Base-by-base conservation (phyloP, 2,797 vertebrate species). In the Molossus molossus region DNA sequence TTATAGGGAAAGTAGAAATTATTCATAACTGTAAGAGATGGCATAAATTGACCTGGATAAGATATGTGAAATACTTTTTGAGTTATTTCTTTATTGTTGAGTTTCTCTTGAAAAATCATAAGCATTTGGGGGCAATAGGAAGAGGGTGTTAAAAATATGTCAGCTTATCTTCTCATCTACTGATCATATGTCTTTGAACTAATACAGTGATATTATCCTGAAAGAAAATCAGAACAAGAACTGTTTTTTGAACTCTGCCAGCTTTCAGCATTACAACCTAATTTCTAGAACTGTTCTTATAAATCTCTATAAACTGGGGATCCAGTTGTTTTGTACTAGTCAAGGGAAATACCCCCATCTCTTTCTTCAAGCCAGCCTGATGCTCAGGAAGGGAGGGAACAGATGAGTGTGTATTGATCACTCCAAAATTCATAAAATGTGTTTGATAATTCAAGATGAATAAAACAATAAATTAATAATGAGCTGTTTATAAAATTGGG, bases 281-380 rank as follows among this genome's bases (percentile, higher is more conserved):
- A 86, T 92, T 93, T 97, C 33, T 87, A 80, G 25, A 37, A 92
- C 69, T 55, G 60, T n/a, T 75, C 86, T 96, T 92, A 73, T 91
- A 90, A 96, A 94, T 79, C 83, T 80, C 45, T 93, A 70, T 96
- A 97, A 90, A 98, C 93, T 97, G 14, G 10, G n/a, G 27, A 95
- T 60, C 58, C 94, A 96, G 95, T 93, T 97, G 81, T 96, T 88
- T 97, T 79, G 5, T 55, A 37, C 62, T 45, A 83, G 58, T 80
- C 64, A 70, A 92, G 25, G 50, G 23, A 50, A 75, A 67, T 81
- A 48, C 11, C 58, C 37, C 67, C 13, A 96, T 4, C 0, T 5
- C 27, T 85, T 90, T 87, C 53, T 84, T n/a, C 20, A 70, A 55
- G 12, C 25, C 40, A 45, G 37, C 3, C 1, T 9, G 83, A 84